phyloP scores from a whole-genome alignment of 2,113 vertebrate species.

The Xiphophorus hellerii region DNA sequence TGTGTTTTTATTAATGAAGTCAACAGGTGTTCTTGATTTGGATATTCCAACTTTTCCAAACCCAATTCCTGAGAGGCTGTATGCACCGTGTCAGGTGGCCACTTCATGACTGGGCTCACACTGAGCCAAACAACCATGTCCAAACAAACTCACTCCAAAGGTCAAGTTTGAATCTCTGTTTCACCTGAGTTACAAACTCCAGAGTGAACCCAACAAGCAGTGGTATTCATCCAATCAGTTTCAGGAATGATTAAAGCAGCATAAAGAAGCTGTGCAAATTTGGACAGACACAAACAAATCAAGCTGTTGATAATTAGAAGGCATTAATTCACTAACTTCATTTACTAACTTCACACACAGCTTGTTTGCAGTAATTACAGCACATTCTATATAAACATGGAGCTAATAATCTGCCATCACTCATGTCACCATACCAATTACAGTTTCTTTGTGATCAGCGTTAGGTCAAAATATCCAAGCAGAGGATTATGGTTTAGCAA shows the following conservation, averaged over 20 bases:
- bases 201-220: background rate
- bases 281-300: background rate
- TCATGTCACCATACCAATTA: background rate
- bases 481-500: background rate
- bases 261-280: background rate
- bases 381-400: background rate
- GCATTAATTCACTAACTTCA: background rate
- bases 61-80: background rate
- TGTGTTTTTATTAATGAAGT: background rate
- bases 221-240: background rate
- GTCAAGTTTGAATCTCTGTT: background rate
- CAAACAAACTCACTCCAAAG: background rate
- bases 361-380: constrained; percentile 1
- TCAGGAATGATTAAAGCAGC: background rate
- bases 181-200: background rate
- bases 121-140: background rate
- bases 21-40: background rate
- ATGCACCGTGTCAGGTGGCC: background rate
- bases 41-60: background rate
- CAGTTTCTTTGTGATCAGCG: background rate
- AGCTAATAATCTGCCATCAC: background rate
- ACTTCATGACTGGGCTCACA: background rate
- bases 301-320: background rate
- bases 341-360: background rate
- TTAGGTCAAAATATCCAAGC: background rate